Base-by-base conservation (phyloP, 53 echinoderm and acorn worm genomes). In the Apostichopus leukothele region DNA sequence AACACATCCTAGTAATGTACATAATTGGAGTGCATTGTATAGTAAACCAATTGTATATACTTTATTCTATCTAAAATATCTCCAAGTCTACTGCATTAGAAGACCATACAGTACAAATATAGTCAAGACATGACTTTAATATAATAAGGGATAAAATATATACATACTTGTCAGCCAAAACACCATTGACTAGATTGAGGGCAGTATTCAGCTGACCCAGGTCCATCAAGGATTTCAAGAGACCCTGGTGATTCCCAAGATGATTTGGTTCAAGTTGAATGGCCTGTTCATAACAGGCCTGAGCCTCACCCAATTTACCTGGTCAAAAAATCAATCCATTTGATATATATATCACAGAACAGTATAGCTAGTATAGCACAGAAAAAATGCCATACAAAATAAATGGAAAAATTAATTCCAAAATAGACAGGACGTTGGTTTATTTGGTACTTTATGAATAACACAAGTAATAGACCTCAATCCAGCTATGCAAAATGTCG, bases 271-370 rank as follows among this genome's bases (percentile, higher is more conserved):
- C 95, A 50, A 95, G 91, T 80, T 97, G 95, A 20, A 90, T 94
- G 25, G 97, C 97, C 90, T 95, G 83, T 88, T 95, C 97, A 74
- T 97, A 97, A 88, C 97, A 97, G 20, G 97, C 95, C 21, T 91
- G 91, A 5, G 97, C 97, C 89, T 97, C 97, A 7, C 90, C 90
- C 9, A 97, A 88, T 77, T 95, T 95, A 79, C 97, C 97, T 97
- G 83, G 10, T 0, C 39, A 39, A 39, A 39, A 39, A 74, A 25
- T 74, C 4, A 11, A 14, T 5, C 57, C 9, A 74, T 14, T 11
- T 14, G 14, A 25, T 57, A 57, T 57, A 5, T 57, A 9, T 57
- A 57, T 57, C 6, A 57, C 57, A 57, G n/a, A 67, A 3, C 4
- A 16, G 68, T n/a, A 67, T 67, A 16, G 4, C 68, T 67, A 67